Conservation (phyloP, 2,113 vertebrate genomes). For the Pachyramphus minor region DNA sequence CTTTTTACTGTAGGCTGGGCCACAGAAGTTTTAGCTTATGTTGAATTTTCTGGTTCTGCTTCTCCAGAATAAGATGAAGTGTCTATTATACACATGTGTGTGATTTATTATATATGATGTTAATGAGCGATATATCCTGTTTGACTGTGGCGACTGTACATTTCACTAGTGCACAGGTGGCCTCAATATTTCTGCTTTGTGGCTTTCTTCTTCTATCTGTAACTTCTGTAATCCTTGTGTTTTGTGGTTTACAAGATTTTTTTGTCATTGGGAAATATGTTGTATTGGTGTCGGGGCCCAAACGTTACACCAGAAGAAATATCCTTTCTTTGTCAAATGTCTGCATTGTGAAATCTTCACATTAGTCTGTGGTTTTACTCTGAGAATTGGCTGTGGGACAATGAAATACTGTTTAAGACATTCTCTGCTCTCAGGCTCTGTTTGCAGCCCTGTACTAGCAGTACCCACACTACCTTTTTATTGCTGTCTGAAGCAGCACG, state of each 20-base stretch:
- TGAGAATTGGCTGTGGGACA: constrained; percentile 12
- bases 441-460: background rate
- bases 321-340: constrained; percentile 28
- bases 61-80: background rate
- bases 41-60: background rate
- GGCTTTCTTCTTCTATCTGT: constrained; percentile 43
- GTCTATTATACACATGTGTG: background rate
- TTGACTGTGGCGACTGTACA: background rate
- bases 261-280: constrained; percentile 22
- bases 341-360: constrained; percentile 53
- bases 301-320: constrained; percentile 41
- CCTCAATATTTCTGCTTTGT: constrained; percentile 43
- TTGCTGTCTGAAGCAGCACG: background rate
- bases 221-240: constrained; percentile 41
- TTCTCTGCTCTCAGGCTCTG: background rate
- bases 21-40: background rate
- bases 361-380: constrained; percentile 42
- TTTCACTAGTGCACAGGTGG: constrained; percentile 29
- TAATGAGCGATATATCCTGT: background rate
- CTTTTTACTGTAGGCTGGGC: background rate
- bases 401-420: background rate
- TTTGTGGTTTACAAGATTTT: constrained; percentile 42
- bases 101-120: background rate
- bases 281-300: background rate
- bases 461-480: background rate